Evolutionary conservation across 2,888 invertebrate species (phyloP).

Genomic region (Meteorus cinctellus): DNA sequence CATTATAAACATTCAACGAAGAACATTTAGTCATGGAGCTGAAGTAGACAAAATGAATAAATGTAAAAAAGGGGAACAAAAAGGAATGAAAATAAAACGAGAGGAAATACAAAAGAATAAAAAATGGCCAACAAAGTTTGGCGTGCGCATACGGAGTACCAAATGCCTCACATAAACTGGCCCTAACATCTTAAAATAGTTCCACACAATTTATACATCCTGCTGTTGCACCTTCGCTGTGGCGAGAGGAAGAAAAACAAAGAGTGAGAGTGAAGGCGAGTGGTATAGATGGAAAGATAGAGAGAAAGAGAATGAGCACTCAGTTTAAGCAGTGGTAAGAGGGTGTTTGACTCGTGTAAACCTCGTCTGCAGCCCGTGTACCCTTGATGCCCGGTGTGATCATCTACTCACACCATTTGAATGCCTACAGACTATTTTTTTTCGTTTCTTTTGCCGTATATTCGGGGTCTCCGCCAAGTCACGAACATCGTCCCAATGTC

Average conservation of each 20-base stretch:
- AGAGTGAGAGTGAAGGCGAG: slow-evolving; percentile 4
- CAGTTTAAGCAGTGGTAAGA: slow-evolving; percentile 14
- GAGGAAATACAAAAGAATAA: slow-evolving; percentile 46
- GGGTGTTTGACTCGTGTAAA: slow-evolving; percentile 26
- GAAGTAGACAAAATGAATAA: neutral
- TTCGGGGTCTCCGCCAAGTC: slow-evolving; percentile 30
- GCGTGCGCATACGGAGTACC: slow-evolving; percentile 55
- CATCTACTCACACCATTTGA: slow-evolving; percentile 21
- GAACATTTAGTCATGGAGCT: neutral
- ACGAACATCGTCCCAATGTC: slow-evolving; percentile 22
- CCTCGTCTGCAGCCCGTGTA: slow-evolving; percentile 2
- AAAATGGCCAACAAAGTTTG: slow-evolving; percentile 51
- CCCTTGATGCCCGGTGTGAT: slow-evolving; percentile 10
- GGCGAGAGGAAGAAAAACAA: neutral
- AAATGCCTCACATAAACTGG: slow-evolving; percentile 69
- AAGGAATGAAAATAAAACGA: slow-evolving; percentile 17
- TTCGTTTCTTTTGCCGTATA: neutral
- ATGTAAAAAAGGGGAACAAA: slow-evolving; percentile 28
- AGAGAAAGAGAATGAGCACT: slow-evolving; percentile 18
- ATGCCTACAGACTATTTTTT: slow-evolving; percentile 8
- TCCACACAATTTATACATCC: slow-evolving; percentile 71
- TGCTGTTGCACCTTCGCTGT: slow-evolving; percentile 65
- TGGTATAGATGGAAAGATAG: neutral
- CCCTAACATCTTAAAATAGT: slow-evolving; percentile 71
- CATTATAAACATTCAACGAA: neutral